Evolutionary conservation across 1,140 invertebrate genomes (phyloP).

Genomic region (Bombus terrestris): DNA sequence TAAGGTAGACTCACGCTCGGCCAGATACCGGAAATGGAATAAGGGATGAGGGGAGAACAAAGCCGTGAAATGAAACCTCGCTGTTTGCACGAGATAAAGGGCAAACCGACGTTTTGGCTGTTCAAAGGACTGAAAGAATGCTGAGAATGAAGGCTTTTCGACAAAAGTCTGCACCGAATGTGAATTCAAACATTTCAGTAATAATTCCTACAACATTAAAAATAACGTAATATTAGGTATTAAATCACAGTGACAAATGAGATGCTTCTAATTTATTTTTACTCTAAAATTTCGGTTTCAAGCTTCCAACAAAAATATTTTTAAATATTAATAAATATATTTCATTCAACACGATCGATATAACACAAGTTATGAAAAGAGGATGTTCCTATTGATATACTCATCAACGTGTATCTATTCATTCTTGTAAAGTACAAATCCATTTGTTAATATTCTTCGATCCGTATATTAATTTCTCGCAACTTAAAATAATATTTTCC

Average conservation of each 20-base stretch:
- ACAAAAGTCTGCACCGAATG: neutral
- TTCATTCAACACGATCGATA: neutral
- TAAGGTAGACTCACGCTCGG: conserved; percentile 13
- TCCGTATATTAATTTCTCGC: too few relatives aligned
- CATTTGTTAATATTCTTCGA: too few relatives aligned
- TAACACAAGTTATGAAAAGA: too few relatives aligned
- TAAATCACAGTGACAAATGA: neutral
- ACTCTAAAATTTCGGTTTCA: neutral
- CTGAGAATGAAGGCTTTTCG: neutral
- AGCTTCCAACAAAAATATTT: neutral
- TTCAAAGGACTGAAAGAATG: conserved; percentile 24
- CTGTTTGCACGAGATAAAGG: conserved; percentile 51
- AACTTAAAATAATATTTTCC: too few relatives aligned
- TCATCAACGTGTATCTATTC: too few relatives aligned
- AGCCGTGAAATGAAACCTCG: conserved; percentile 48
- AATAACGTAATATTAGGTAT: neutral
- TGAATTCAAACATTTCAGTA: neutral
- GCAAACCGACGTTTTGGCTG: conserved; percentile 12
- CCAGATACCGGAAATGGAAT: conserved; percentile 48
- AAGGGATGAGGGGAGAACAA: conserved; percentile 44
- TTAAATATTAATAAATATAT: neutral
- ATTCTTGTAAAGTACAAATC: too few relatives aligned
- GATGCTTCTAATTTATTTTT: neutral
- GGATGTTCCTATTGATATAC: too few relatives aligned
- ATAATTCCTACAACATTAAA: neutral